Base-by-base conservation (phyloP, 2,113 vertebrate species). In the Mus spicilegus region DNA sequence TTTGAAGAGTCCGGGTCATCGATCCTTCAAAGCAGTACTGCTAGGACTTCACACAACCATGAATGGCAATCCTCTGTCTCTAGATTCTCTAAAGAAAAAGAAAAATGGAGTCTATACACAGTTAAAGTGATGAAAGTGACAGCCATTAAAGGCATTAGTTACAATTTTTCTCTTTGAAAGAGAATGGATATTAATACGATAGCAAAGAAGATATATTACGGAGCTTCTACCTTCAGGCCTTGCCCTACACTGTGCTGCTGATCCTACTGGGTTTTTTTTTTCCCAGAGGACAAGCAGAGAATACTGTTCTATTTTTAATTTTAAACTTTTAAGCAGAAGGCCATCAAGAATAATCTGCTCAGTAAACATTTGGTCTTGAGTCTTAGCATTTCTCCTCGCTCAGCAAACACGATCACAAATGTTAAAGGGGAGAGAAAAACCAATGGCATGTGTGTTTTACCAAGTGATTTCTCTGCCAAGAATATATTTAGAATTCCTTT, bases 271-370 rank as follows among this genome's bases (percentile, higher is more conserved):
- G 73, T 28, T 87, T 96, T 51, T 96, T 42, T 42, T 42, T 42
- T 42, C 3, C 42, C 78, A 58, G 96, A 42, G 36, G 92, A 91
- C 65, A 96, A 54, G n/a, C 42, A 87, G 81, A 26, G 96, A 95
- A 72, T 1, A 69, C 42, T 0, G 2, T 72, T 14, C 75, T 93
- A 26, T 70, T 91, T 91, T 98, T 95, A 94, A 96, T 94, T 95
- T 97, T 96, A 97, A 96, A 98, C 85, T 96, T 97, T 94, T 84
- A 96, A 97, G 69, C 94, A 97, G 87, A 97, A 97, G 86, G 91
- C 85, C 86, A 93, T 97, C 89, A 96, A 93, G 95, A 95, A 97
- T 96, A 98, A 97, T 95, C 97, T 95, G 56, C 91, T 95, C 95
- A 72, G 95, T 95, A 95, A 97, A 97, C 90, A 97, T 91, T 97